These are phyloP conservation scores for Propithecus perrieri DNA, from an alignment of 2,797 vertebrate species.

Conservation along the genomic window DNA sequence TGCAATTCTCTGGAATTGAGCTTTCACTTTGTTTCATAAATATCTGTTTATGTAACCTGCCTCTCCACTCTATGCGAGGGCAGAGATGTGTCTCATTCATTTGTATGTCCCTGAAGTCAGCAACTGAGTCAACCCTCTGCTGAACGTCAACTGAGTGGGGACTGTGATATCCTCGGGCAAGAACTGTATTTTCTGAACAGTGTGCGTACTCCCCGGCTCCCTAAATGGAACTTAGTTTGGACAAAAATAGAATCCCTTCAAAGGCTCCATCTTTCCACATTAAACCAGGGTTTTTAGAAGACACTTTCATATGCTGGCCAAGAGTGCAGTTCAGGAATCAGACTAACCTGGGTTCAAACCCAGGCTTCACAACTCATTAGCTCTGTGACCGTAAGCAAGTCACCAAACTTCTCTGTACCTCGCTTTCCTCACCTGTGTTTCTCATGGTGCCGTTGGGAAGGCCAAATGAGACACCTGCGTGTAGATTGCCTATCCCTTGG, in stretches of 20 bases:
- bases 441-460: neutral
- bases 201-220: neutral
- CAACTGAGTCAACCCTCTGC: neutral
- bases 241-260: neutral
- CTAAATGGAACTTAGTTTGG: neutral
- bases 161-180: neutral
- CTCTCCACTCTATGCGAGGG: neutral
- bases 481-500: neutral
- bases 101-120: neutral
- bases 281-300: neutral
- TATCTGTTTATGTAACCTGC: neutral
- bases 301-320: neutral
- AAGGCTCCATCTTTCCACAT: neutral
- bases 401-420: neutral
- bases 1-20: neutral
- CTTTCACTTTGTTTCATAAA: neutral
- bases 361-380: neutral
- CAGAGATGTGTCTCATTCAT: neutral
- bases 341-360: neutral
- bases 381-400: neutral
- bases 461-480: neutral
- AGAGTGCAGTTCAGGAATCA: neutral
- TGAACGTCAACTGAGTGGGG: neutral
- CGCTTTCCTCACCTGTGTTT: neutral
- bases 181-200: constrained; percentile 31